phyloP scores from a whole-genome alignment of 2,797 vertebrate species.

The Erethizon dorsatum region DNA sequence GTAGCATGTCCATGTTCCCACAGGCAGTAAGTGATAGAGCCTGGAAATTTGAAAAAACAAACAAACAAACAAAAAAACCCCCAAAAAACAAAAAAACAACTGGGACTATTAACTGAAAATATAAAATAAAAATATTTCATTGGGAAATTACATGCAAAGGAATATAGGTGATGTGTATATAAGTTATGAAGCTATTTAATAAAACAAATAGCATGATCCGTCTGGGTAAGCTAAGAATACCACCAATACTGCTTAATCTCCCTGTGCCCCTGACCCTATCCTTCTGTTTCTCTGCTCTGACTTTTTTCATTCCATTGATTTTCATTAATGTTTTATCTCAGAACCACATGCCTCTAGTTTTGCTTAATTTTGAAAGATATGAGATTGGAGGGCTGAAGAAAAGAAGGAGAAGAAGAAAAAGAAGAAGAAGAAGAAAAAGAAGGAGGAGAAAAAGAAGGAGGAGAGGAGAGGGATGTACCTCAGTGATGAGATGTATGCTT shows the following conservation, averaged over 20 bases:
- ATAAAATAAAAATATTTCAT: conserved; percentile 19
- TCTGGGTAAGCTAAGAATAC: not conserved
- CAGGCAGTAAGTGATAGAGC: conserved; percentile 11
- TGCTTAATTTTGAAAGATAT: conserved; percentile 30
- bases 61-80: too few relatives aligned
- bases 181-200: conserved; percentile 3
- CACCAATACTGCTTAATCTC: not conserved
- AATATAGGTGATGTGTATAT: not conserved
- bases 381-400: not conserved
- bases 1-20: not conserved
- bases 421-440: not conserved
- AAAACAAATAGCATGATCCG: not conserved
- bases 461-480: not conserved
- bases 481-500: not conserved
- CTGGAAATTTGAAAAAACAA: conserved; percentile 19
- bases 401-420: not conserved
- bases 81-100: not conserved
- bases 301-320: conserved; percentile 15
- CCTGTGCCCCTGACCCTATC: not conserved
- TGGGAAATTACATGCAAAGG: conserved; percentile 42
- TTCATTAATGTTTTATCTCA: conserved; percentile 37
- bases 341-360: conserved; percentile 38
- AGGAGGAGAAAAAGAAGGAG: too few relatives aligned
- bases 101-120: conserved; percentile 17
- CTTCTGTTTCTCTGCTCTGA: not conserved